Percentiles rank a stretch among this genome's conserved stretches.
Conservation (phyloP, 1,140 invertebrate species). For the Bombus superbus region DNA sequence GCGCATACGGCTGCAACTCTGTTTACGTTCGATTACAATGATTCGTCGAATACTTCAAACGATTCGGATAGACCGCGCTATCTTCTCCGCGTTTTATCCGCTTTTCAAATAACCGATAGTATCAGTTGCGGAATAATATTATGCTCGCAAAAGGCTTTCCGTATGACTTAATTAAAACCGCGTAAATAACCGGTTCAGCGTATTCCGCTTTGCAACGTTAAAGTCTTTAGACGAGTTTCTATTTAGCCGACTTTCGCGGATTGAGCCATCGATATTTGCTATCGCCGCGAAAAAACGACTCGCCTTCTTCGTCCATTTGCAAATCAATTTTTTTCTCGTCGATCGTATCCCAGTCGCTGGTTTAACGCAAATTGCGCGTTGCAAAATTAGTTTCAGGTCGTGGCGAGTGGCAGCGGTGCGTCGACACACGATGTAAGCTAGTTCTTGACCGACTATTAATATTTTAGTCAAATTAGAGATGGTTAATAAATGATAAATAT, state of each 20-base stretch:
- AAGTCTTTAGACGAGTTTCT: neutral
- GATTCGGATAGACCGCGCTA: conserved; percentile 3
- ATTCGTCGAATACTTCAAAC: conserved; percentile 22
- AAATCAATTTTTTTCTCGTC: neutral
- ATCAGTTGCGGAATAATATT: conserved; percentile 23
- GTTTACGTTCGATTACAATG: conserved; percentile 51
- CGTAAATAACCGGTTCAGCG: conserved; percentile 26
- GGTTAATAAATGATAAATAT: too few relatives aligned
- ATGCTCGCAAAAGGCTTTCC: conserved; percentile 4
- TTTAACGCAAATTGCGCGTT: neutral
- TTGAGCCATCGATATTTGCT: too few relatives aligned
- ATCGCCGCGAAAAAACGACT: neutral
- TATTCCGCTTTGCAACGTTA: too few relatives aligned
- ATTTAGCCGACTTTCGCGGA: neutral
- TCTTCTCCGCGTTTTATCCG: conserved; percentile 11
- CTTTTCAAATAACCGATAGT: conserved; percentile 1
- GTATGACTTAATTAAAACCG: conserved; percentile 41
- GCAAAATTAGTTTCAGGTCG: neutral
- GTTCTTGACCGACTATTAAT: too few relatives aligned
- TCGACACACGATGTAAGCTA: neutral
- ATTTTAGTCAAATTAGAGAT: too few relatives aligned
- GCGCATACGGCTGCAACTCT: neutral
- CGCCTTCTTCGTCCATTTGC: neutral
- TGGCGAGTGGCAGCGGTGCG: too few relatives aligned
- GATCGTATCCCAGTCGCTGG: neutral